These are phyloP conservation scores for Pseudomugil tenellus DNA, from an alignment of 2,797 vertebrate genomes.

Conservation along the genomic window DNA sequence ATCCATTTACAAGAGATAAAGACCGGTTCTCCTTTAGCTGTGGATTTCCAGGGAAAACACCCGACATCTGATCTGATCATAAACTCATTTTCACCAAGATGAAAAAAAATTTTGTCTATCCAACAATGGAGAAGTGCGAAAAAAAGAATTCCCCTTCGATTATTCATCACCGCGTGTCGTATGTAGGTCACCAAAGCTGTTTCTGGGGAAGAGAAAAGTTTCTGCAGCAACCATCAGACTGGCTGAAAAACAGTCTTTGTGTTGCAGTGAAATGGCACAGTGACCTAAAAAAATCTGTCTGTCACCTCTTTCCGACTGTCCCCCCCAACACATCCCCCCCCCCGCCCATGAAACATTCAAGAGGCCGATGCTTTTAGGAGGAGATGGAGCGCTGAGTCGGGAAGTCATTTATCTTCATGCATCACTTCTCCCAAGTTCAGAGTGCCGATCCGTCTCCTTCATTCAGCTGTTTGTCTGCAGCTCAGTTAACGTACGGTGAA, in stretches of 20 bases:
- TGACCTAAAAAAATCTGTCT: constrained; percentile 33
- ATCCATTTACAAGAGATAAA: not conserved
- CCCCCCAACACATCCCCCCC: not conserved
- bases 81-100: not conserved
- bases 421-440: no score
- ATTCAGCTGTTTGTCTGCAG: not conserved
- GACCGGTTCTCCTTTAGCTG: no score
- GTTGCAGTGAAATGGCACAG: constrained; percentile 6
- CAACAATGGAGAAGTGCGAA: not conserved
- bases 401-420: no score
- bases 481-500: not conserved
- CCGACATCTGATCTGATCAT: constrained; percentile 1
- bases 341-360: constrained; percentile 39
- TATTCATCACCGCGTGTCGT: constrained; percentile 5
- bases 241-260: constrained; percentile 6
- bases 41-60: no score
- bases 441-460: no score
- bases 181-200: constrained; percentile 30
- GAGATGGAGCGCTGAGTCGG: not conserved
- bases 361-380: constrained; percentile 1
- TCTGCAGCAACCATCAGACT: not conserved
- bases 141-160: constrained; percentile 31
- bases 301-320: not conserved
- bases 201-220: not conserved
- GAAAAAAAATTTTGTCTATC: not conserved